Percentiles rank a stretch among this genome's conserved stretches.
phyloP scores from a whole-genome alignment of 2,888 invertebrate species.

The Himalopsyche japonica region DNA sequence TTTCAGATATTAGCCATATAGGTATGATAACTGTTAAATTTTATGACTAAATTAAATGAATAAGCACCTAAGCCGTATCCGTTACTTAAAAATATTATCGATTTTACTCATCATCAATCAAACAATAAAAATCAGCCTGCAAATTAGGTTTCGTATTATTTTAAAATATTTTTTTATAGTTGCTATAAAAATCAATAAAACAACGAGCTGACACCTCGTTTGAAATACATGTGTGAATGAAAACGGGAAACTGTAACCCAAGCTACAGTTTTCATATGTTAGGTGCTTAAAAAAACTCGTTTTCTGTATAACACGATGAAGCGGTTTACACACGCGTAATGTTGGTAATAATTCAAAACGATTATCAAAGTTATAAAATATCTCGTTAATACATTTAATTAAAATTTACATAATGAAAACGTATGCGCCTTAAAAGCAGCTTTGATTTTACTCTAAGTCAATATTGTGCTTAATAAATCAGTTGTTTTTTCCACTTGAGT shows the following conservation, averaged over 20 bases:
- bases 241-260: background rate
- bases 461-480: background rate
- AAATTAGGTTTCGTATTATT: no score
- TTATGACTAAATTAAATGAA: no score
- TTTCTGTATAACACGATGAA: background rate
- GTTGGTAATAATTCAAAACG: background rate
- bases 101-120: no score
- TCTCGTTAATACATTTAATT: background rate
- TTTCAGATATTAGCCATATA: no score
- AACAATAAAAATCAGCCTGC: no score
- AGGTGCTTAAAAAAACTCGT: background rate
- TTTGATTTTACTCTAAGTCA: background rate
- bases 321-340: background rate
- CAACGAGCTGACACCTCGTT: background rate
- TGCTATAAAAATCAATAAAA: background rate
- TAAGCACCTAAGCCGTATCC: no score
- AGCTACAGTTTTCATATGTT: background rate
- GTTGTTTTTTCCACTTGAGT: background rate
- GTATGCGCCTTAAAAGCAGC: background rate
- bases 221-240: background rate
- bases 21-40: no score
- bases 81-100: no score
- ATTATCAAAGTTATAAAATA: background rate
- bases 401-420: background rate
- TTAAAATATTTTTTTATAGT: no score